These are phyloP conservation scores for Pycnonotus jocosus DNA, from an alignment of 2,113 vertebrate species.

Conservation along the genomic window DNA sequence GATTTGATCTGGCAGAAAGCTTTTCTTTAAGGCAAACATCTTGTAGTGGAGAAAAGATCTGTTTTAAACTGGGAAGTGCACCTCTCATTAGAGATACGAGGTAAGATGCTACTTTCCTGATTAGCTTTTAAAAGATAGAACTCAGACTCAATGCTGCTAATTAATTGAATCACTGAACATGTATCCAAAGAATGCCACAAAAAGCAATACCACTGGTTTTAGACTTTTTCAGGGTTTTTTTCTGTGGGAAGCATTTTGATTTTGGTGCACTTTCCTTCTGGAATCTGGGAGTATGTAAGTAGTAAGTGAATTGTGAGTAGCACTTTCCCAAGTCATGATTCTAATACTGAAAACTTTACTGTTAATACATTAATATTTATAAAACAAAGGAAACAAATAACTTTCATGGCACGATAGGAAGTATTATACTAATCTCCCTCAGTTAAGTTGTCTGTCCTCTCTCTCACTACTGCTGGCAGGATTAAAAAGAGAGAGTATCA, in stretches of 20 bases:
- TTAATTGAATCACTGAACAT: background rate
- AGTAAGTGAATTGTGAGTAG: background rate
- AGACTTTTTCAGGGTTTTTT: background rate
- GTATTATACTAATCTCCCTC: background rate
- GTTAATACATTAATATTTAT: background rate
- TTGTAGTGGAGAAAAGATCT: conserved; percentile 77
- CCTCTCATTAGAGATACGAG: conserved; percentile 80
- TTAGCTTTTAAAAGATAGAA: background rate
- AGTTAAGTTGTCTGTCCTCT: background rate
- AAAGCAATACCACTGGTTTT: background rate
- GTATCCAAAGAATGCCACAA: background rate
- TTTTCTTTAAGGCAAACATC: conserved; percentile 85
- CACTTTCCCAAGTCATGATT: background rate
- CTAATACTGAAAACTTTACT: background rate
- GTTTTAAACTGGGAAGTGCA: conserved; percentile 86
- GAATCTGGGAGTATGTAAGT: background rate
- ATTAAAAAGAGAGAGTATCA: background rate
- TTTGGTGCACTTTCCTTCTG: background rate
- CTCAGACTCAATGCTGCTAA: background rate
- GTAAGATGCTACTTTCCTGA: conserved; percentile 41
- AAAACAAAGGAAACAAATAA: background rate
- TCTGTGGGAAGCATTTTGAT: background rate
- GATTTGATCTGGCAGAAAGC: conserved; percentile 89
- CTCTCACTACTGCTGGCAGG: background rate
- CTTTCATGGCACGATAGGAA: background rate